Evolutionary conservation across 2,113 vertebrate species (phyloP), one percentile per base, ranked within the genome.

Genomic region (Marcusenius ussheri): DNA sequence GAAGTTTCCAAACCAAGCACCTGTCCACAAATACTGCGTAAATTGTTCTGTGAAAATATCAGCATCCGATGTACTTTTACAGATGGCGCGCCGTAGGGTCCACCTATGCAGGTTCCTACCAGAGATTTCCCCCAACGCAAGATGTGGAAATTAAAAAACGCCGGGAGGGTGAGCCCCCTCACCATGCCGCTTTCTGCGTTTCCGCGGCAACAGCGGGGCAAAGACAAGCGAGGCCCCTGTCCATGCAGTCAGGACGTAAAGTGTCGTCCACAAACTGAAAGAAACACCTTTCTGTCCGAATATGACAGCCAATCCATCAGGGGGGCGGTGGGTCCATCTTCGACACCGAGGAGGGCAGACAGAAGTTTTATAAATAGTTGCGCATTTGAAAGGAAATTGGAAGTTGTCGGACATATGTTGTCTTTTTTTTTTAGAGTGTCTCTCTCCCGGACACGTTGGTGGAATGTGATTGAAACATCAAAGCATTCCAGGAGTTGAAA

Each of bases 221-320:
- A 88, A 83, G 70, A 51, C 92, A 94, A 94, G 94, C 89, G 93
- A 92, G 66, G 87, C 91, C 80, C 47, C 85, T 66, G 91, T 21
- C 90, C 89, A 91, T 91, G 91, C 91, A 86, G 93, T 94, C 92
- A 92, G 92, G 92, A 42, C 93, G 92, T 92, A 93, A 94, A 94
- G 94, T 93, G 94, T 93, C 91, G 91, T 95, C 97, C 93, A 94
- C 96, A 95, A 97, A 96, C 94, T 93, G 93, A 94, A 96, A 95
- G 94, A 95, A 96, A 94, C 90, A 92, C 93, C 91, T 92, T 93
- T 91, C 94, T 96, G 94, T 96, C 91, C 58, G 91, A 91, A 94
- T 93, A 94, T 96, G 96, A 96, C 96, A 96, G 95, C 94, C 93
- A 91, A 97, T 98, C 96, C 95, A 96, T 97, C 97, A 97, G 93